Evolutionary conservation across 1,140 invertebrate species (phyloP).

Genomic region (Teleopsis dalmanni): DNA sequence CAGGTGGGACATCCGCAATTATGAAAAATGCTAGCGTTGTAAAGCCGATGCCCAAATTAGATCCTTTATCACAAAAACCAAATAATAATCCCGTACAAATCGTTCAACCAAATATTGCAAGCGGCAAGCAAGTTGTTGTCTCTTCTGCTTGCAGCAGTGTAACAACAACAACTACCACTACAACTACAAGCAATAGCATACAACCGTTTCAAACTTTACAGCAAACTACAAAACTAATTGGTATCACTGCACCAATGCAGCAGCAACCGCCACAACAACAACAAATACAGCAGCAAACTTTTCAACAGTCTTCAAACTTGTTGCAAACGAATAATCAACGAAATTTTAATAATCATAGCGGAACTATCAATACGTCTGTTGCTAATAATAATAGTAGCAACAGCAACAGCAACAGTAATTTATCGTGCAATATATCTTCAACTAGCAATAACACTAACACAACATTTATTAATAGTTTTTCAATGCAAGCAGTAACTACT

Average conservation of each 20-base stretch:
- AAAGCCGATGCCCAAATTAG: constrained; percentile 37
- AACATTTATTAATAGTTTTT: too few species aligned
- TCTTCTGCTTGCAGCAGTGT: constrained; percentile 20
- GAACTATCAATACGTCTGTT: too few species aligned
- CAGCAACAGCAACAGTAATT: too few species aligned
- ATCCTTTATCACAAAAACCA: constrained; percentile 38
- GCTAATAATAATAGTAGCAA: too few species aligned
- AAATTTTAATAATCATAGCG: too few species aligned
- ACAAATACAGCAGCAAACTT: constrained; percentile 15
- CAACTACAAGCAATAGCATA: constrained; percentile 36
- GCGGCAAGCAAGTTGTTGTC: constrained; percentile 38
- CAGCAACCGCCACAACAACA: constrained; percentile 28
- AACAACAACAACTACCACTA: constrained; percentile 27
- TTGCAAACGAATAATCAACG: too few species aligned
- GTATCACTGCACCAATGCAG: constrained; percentile 42
- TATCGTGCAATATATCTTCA: too few species aligned
- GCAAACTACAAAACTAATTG: constrained; percentile 44
- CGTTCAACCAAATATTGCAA: constrained; percentile 40
- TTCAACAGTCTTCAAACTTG: too few species aligned
- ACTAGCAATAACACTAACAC: too few species aligned
- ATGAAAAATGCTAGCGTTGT: constrained; percentile 38
- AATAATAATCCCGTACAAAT: constrained; percentile 41
- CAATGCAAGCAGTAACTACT: neutral
- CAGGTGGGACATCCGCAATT: constrained; percentile 13
- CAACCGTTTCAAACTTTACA: constrained; percentile 28